phyloP scores from a whole-genome alignment of 2,797 vertebrate genomes.

The Dendrocincla tyrannina region DNA sequence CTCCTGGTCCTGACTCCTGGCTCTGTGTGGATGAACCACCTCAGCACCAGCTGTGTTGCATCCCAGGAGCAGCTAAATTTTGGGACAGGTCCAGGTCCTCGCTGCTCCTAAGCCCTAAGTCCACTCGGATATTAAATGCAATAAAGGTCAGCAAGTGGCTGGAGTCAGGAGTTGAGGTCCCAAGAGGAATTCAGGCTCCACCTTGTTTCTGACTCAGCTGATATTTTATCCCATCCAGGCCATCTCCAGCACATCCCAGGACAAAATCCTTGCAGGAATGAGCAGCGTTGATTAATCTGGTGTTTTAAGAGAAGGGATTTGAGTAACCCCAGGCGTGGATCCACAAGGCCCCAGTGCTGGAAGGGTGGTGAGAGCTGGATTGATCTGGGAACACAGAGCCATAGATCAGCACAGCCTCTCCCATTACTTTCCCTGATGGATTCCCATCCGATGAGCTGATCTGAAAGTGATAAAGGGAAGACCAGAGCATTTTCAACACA shows the following conservation, averaged over 20 bases:
- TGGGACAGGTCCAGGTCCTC: neutral
- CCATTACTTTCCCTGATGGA: conserved; percentile 66
- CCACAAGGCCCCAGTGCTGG: accelerated
- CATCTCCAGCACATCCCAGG: neutral
- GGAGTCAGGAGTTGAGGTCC: neutral
- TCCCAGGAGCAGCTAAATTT: neutral
- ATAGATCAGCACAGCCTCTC: conserved; percentile 34
- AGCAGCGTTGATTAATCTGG: neutral
- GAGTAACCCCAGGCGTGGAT: neutral
- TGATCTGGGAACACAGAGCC: conserved; percentile 13
- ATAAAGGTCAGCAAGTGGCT: neutral
- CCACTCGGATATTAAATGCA: neutral
- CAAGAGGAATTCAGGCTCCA: neutral
- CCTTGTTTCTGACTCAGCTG: neutral
- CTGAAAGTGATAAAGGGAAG: conserved; percentile 67
- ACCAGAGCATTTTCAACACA: conserved; percentile 37
- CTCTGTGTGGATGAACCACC: accelerated
- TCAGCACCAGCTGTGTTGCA: neutral
- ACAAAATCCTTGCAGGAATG: neutral
- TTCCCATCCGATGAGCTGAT: conserved; percentile 43
- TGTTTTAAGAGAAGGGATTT: neutral
- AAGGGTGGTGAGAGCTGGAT: neutral
- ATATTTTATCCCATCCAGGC: neutral
- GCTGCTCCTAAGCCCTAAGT: neutral
- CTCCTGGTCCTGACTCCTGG: neutral